Conservation (phyloP, 2,113 vertebrate species). For the Paracanthobrama guichenoti region DNA sequence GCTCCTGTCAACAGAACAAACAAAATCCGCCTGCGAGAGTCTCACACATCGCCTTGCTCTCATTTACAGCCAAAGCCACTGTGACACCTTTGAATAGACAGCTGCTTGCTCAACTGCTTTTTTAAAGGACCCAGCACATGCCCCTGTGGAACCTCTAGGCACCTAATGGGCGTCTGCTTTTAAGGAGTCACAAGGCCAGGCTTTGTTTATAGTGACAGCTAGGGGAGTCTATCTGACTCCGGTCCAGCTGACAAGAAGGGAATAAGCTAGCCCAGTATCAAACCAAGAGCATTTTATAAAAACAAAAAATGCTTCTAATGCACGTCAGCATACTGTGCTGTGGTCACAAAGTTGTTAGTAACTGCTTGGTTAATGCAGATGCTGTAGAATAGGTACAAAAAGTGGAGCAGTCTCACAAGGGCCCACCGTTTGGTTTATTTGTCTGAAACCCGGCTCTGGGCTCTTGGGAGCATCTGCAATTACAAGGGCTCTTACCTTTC, state of each 20-base stretch:
- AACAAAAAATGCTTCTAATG: background rate
- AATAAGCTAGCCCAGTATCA: background rate
- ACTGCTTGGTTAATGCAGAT: constrained; percentile 1
- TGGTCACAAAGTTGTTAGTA: background rate
- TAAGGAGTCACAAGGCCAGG: constrained; percentile 31
- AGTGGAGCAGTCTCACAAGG: constrained; percentile 17
- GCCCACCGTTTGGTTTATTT: constrained; percentile 33
- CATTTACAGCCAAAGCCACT: constrained; percentile 53
- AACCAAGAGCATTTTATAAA: background rate
- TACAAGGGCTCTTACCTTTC: constrained; percentile 57
- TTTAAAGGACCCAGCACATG: constrained; percentile 27
- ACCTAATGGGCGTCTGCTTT: constrained; percentile 47
- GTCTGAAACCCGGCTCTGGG: constrained; percentile 35
- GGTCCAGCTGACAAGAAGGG: constrained; percentile 8
- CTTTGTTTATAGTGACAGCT: constrained; percentile 40
- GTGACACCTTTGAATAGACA: constrained; percentile 47
- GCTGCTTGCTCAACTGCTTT: constrained; percentile 37
- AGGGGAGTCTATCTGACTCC: constrained; percentile 1
- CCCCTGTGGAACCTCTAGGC: constrained; percentile 7
- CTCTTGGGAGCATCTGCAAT: constrained; percentile 50
- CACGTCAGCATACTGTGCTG: background rate
- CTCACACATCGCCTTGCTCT: constrained; percentile 41
- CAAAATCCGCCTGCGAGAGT: constrained; percentile 41
- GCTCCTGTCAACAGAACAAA: constrained; percentile 57
- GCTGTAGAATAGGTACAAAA: constrained; percentile 17